Evolutionary conservation across 2,888 invertebrate species (phyloP), one percentile per base, ranked within the genome.

Genomic region (Mythimna vitellina): DNA sequence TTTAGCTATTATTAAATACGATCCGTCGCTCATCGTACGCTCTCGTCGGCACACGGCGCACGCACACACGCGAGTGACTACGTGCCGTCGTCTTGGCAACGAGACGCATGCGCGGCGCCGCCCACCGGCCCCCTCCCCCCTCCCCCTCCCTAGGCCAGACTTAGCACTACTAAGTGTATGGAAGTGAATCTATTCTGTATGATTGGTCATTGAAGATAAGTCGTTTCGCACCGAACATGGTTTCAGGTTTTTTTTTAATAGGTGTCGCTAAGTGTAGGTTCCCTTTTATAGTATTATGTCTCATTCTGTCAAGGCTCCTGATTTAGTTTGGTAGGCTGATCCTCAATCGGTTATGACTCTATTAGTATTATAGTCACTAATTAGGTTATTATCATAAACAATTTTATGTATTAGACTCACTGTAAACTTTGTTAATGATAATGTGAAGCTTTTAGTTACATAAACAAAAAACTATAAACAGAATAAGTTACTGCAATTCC

Each of bases 11-110:
- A 86, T 84, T 84, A 84, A 85, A 85, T 86, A 86, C 78, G 82
- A 74, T 69, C 74, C 73, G 63, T 73, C 65, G 82, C 70, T 86
- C 64, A 75, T 76, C 56, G 56, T 65, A 76, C 78, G 68, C 42
- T 46, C 75, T 61, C 70, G 71, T 78, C 77, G 63, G 65, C 70
- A 84, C 72, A 72, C 54, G 70, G 68, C 75, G 70, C 88, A 90
- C 93, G 83, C 95, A 93, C 94, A 94, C 93, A 90, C 54, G 10
- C 71, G 56, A 83, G 83, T 77, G 78, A 89, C 92, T 96, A 96
- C 96, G 97, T 97, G 97, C 97, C 96, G 96, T 96, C 95, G 96
- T 96, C 97, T 96, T 96, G 96, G 96, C 96, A 97, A 96, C 96
- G 95, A 91, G 92, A 95, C 96, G 96, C 96, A 95, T 92, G 96